phyloP scores from a whole-genome alignment of 2,888 invertebrate species.

The Rapana venosa region DNA sequence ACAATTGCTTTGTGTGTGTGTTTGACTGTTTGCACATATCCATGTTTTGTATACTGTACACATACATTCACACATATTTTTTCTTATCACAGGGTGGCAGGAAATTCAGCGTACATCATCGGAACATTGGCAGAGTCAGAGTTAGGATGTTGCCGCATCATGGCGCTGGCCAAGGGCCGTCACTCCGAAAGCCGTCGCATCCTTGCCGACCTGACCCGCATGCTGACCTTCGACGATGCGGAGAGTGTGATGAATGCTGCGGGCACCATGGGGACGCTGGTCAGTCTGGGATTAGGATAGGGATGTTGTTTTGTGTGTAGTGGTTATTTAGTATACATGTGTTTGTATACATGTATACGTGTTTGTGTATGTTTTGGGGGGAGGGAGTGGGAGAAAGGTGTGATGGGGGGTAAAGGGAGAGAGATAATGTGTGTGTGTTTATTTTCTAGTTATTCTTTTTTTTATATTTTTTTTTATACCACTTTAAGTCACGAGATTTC shows the following conservation, averaged over 20 bases:
- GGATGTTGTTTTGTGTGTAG: background rate
- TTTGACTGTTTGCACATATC: background rate
- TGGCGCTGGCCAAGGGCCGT: constrained; percentile 66
- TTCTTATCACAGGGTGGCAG: constrained; percentile 71
- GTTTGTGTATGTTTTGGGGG: background rate
- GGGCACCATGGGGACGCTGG: constrained; percentile 78
- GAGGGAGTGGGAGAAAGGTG: no score
- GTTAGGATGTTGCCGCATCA: constrained; percentile 73
- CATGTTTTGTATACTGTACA: background rate
- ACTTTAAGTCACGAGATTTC: no score
- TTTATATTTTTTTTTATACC: no score
- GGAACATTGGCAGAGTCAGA: constrained; percentile 78
- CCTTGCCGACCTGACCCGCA: constrained; percentile 71
- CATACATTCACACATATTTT: background rate
- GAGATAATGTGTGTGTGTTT: background rate
- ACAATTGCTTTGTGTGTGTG: constrained; percentile 12
- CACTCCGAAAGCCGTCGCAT: constrained; percentile 65
- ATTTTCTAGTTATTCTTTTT: no score
- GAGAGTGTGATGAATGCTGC: constrained; percentile 79
- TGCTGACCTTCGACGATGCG: constrained; percentile 76
- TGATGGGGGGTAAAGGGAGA: no score
- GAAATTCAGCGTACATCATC: constrained; percentile 77
- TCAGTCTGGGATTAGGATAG: constrained; percentile 51
- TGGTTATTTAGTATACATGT: no score
- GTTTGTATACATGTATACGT: no score